Percentiles rank a stretch among this genome's conserved stretches.
These are phyloP conservation scores for Dioctria linearis DNA, from an alignment of 2,888 invertebrate genomes.

Conservation along the genomic window DNA sequence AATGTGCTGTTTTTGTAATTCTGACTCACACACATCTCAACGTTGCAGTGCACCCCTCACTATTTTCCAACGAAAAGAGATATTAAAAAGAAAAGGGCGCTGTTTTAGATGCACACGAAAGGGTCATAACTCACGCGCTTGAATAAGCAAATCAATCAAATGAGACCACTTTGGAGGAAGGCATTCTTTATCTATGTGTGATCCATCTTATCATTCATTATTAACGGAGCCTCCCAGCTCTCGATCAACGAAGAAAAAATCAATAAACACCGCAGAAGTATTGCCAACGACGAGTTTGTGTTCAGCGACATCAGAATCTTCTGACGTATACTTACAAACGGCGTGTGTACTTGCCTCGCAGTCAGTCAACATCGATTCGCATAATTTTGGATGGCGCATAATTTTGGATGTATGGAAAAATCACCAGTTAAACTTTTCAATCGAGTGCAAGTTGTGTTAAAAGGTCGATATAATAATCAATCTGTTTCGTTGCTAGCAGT, in stretches of 20 bases:
- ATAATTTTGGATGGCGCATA: background rate
- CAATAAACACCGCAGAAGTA: background rate
- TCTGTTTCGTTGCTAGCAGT: background rate
- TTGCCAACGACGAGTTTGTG: background rate
- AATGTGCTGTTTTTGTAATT: too few species aligned
- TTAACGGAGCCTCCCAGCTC: background rate
- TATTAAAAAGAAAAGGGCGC: too few species aligned
- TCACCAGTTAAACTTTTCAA: background rate
- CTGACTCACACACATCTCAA: too few species aligned
- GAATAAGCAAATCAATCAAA: too few species aligned
- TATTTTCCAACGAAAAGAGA: too few species aligned
- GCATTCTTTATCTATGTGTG: too few species aligned
- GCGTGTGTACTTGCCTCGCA: background rate
- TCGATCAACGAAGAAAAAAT: background rate
- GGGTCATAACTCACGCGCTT: background rate
- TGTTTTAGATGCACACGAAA: background rate
- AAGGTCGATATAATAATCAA: background rate
- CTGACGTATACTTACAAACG: background rate
- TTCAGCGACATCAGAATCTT: background rate
- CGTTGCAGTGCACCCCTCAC: too few species aligned
- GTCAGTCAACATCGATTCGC: background rate
- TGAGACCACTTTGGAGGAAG: too few species aligned
- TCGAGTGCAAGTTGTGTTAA: background rate
- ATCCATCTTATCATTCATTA: too few species aligned
- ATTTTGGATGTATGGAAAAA: background rate